These are phyloP conservation scores for Macrobrachium rosenbergii DNA, from an alignment of 1,140 invertebrate genomes.

Conservation along the genomic window DNA sequence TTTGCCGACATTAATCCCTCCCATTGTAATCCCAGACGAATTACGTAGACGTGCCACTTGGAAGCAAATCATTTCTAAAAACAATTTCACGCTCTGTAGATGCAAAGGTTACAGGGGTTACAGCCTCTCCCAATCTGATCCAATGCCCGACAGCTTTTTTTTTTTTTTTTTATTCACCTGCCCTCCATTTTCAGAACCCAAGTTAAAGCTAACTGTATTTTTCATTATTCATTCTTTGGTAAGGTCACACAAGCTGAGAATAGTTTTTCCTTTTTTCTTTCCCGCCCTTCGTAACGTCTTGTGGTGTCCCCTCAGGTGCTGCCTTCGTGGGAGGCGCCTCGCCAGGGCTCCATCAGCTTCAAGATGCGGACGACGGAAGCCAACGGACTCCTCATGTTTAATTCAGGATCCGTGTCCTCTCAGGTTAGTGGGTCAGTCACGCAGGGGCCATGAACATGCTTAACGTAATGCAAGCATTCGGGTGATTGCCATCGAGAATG, in stretches of 20 bases:
- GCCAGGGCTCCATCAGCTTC: slow-evolving; percentile 89
- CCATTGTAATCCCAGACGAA: no score
- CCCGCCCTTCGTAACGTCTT: not conserved
- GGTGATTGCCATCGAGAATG: slow-evolving; percentile 2
- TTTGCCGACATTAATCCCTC: no score
- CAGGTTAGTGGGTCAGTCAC: slow-evolving; percentile 51
- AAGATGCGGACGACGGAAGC: slow-evolving; percentile 95
- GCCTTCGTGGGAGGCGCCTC: slow-evolving; percentile 88
- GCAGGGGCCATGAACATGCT: slow-evolving; percentile 67
- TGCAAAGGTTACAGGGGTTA: no score
- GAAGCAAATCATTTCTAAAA: no score
- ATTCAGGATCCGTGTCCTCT: slow-evolving; percentile 76
- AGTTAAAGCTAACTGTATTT: not conserved
- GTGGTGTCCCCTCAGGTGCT: slow-evolving; percentile 76
- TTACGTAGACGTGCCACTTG: no score
- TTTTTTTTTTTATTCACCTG: not conserved
- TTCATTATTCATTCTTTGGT: not conserved
- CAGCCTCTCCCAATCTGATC: not conserved
- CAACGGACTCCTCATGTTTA: slow-evolving; percentile 94
- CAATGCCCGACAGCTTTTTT: not conserved
- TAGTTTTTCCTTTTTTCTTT: not conserved
- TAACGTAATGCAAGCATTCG: not conserved
- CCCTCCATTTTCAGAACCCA: not conserved
- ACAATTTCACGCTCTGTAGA: no score
- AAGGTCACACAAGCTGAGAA: not conserved